These are phyloP conservation scores for Morpho achilles DNA, from an alignment of 2,888 invertebrate genomes.

Conservation along the genomic window DNA sequence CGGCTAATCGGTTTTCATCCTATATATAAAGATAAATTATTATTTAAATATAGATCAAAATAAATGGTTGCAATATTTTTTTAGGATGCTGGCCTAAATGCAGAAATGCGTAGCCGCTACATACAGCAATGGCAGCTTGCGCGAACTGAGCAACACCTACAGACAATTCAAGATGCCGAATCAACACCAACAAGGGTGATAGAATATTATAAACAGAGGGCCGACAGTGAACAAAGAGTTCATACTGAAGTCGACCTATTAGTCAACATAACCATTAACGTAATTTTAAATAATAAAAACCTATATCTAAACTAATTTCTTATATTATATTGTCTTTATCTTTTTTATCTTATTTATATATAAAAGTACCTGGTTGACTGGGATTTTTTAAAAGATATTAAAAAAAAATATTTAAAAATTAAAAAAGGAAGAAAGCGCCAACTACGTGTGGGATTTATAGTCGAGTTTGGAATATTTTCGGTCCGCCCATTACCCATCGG, in stretches of 20 bases:
- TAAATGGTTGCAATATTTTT: background rate
- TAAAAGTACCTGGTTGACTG: too few relatives aligned
- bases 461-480: too few relatives aligned
- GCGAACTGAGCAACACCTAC: slow-evolving; percentile 52
- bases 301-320: background rate
- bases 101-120: slow-evolving; percentile 49
- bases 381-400: too few relatives aligned
- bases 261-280: slow-evolving; percentile 48
- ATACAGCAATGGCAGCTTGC: slow-evolving; percentile 53
- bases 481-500: too few relatives aligned
- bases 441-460: too few relatives aligned
- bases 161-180: slow-evolving; percentile 41
- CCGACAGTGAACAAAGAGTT: slow-evolving; percentile 53
- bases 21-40: too few relatives aligned
- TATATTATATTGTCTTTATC: too few relatives aligned
- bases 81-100: slow-evolving; percentile 43
- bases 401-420: too few relatives aligned
- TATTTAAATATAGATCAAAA: too few relatives aligned
- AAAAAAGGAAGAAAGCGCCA: too few relatives aligned
- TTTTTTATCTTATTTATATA: too few relatives aligned
- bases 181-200: slow-evolving; percentile 32
- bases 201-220: slow-evolving; percentile 44
- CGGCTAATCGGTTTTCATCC: too few relatives aligned
- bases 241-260: slow-evolving; percentile 59
- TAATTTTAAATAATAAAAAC: slow-evolving; percentile 23